Evolutionary conservation across 2,797 vertebrate genomes (phyloP).

Genomic region (Pipistrellus nathusii): DNA sequence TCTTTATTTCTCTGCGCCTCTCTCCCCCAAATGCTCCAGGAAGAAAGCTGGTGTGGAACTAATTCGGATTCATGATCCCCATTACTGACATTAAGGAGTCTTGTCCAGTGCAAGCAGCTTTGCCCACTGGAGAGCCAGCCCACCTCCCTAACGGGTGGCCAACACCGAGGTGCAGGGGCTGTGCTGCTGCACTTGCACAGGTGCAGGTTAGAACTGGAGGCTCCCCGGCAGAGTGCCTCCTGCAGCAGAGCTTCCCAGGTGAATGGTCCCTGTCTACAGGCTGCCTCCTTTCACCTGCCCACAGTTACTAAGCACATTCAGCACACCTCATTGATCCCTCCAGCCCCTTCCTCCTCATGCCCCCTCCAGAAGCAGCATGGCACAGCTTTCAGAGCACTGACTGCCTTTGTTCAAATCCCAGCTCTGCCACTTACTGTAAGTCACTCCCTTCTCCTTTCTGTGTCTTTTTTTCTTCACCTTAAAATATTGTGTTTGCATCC

Average conservation of each 20-base stretch:
- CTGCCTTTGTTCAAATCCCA: background rate
- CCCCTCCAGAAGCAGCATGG: background rate
- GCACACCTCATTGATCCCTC: background rate
- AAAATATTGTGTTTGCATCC: background rate
- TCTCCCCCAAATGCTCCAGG: background rate
- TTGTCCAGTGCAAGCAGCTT: background rate
- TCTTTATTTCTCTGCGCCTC: background rate
- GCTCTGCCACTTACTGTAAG: background rate
- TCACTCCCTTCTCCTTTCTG: background rate
- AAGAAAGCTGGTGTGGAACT: background rate
- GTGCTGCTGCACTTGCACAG: background rate
- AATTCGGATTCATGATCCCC: background rate
- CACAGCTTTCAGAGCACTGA: background rate
- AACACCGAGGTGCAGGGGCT: background rate
- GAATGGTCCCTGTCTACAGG: background rate
- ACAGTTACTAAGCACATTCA: background rate
- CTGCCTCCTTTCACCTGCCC: background rate
- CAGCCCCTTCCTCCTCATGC: background rate
- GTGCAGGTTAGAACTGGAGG: background rate
- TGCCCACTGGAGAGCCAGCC: background rate
- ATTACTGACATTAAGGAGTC: background rate
- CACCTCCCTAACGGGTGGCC: background rate
- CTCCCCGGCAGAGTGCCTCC: background rate
- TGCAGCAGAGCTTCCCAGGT: background rate
- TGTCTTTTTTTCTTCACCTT: background rate